Evolutionary conservation across 1,140 invertebrate species (phyloP).

Genomic region (Atta colombica): DNA sequence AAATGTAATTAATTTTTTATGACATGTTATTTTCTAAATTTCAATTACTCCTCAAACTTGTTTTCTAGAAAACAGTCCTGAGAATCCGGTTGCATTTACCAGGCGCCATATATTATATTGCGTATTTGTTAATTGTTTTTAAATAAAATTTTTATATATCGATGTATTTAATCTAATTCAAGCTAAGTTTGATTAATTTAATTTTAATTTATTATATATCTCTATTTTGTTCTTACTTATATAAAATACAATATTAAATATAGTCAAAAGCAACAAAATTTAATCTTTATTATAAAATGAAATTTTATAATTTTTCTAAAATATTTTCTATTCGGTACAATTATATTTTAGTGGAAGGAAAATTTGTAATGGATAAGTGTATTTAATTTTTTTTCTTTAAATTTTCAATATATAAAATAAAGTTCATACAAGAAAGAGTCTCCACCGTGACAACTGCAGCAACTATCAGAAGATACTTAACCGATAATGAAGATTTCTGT

Average conservation of each 20-base stretch:
- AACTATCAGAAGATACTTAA: constrained; percentile 73
- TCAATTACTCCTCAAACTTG: constrained; percentile 20
- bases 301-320: not conserved
- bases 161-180: not conserved
- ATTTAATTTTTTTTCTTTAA: not conserved
- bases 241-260: not conserved
- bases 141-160: not conserved
- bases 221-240: not conserved
- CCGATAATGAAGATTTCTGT: constrained; percentile 78
- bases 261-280: not conserved
- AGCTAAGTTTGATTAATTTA: not conserved
- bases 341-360: not conserved
- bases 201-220: not conserved
- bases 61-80: constrained; percentile 28
- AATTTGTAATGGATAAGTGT: not conserved
- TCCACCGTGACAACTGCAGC: constrained; percentile 73
- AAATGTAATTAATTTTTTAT: not conserved
- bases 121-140: not conserved
- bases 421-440: constrained; percentile 73
- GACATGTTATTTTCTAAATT: not conserved
- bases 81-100: constrained; percentile 39
- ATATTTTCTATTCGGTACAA: not conserved
- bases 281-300: not conserved
- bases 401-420: constrained; percentile 20
- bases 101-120: constrained; percentile 1